A percentile compares a stretch with the other conserved stretches of the same genome.
These are phyloP conservation scores for Probosciger aterrimus DNA, from an alignment of 2,113 vertebrate species.

Conservation along the genomic window DNA sequence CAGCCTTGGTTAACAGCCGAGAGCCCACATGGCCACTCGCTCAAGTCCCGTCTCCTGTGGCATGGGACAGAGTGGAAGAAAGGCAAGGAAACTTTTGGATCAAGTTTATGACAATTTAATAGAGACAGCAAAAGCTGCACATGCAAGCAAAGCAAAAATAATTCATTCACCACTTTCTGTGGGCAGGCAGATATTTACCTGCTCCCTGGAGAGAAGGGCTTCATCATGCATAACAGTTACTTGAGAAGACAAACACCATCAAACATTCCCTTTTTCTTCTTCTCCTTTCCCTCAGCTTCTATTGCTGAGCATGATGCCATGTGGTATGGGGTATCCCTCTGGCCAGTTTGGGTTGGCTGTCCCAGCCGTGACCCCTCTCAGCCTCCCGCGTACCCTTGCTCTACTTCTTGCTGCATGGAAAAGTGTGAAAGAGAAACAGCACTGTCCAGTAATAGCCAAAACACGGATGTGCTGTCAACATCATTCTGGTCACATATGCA, in stretches of 20 bases:
- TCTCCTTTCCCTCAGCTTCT: background rate
- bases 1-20: background rate
- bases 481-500: background rate
- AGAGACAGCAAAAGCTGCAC: background rate
- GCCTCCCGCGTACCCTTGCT: accelerated
- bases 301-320: background rate
- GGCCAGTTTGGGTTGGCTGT: background rate
- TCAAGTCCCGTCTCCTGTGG: accelerated
- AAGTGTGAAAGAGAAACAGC: background rate
- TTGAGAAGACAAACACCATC: background rate
- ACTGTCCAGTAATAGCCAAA: background rate
- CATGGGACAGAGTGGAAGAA: background rate
- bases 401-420: background rate
- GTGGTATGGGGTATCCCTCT: background rate
- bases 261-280: background rate
- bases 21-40: accelerated
- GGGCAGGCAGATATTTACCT: background rate
- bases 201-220: background rate
- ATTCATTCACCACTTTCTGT: background rate
- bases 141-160: background rate
- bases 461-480: accelerated
- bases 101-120: background rate
- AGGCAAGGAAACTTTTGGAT: background rate
- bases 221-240: accelerated
- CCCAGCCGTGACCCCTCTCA: background rate